A percentile compares a stretch with the other conserved stretches of the same genome.
These are phyloP conservation scores for Lobophora halterata DNA, from an alignment of 2,888 invertebrate species.

Conservation along the genomic window DNA sequence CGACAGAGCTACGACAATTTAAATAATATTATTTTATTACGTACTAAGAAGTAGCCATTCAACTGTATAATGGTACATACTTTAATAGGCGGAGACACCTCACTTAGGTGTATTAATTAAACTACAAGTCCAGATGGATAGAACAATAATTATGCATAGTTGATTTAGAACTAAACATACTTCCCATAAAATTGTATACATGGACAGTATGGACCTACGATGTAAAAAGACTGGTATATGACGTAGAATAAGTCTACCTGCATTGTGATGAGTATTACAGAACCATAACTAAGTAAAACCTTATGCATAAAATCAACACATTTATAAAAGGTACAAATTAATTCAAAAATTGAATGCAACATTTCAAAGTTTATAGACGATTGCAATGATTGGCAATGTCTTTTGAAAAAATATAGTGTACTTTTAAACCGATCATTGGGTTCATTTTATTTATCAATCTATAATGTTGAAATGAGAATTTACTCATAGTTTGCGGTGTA, in stretches of 20 bases:
- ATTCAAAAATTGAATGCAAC: too few relatives aligned
- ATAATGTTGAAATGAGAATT: too few relatives aligned
- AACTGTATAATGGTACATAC: slow-evolving; percentile 74
- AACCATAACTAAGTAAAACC: slow-evolving; percentile 40
- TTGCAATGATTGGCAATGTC: too few relatives aligned
- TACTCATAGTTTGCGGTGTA: too few relatives aligned
- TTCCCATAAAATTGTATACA: slow-evolving; percentile 52
- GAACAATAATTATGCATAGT: slow-evolving; percentile 75
- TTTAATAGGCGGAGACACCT: slow-evolving; percentile 79
- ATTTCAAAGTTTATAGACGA: too few relatives aligned
- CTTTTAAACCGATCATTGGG: too few relatives aligned
- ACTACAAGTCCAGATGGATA: slow-evolving; percentile 78
- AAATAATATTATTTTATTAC: slow-evolving; percentile 67
- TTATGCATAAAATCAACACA: slow-evolving; percentile 37
- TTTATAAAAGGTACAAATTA: too few relatives aligned
- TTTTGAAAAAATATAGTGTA: too few relatives aligned
- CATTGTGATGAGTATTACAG: slow-evolving; percentile 64
- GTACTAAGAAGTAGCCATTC: slow-evolving; percentile 76
- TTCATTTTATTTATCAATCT: too few relatives aligned
- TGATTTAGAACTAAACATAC: slow-evolving; percentile 69
- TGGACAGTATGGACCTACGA: slow-evolving; percentile 43
- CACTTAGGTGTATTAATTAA: slow-evolving; percentile 78
- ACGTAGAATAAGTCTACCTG: slow-evolving; percentile 53
- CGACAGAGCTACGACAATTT: slow-evolving; percentile 45
- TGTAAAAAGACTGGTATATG: slow-evolving; percentile 66